Percentiles rank a stretch among this genome's conserved stretches.
These are phyloP conservation scores for Apotomis capreana DNA, from an alignment of 2,888 invertebrate species.

Conservation along the genomic window DNA sequence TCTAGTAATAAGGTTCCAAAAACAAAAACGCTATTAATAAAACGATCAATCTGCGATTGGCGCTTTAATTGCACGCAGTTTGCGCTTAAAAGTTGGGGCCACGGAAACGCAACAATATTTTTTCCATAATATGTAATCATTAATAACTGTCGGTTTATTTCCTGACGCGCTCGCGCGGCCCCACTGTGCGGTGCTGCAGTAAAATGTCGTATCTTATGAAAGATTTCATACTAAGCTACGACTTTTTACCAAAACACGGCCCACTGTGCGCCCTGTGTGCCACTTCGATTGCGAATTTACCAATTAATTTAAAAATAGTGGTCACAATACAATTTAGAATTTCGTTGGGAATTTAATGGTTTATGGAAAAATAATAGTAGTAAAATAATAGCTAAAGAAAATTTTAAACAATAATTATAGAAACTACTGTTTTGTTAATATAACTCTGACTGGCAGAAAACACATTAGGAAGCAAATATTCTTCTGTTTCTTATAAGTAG, in stretches of 20 bases:
- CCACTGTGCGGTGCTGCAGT: slow-evolving; percentile 58
- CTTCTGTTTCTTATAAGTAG: too few species aligned
- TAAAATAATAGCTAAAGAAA: too few species aligned
- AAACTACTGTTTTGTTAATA: too few species aligned
- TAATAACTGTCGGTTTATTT: slow-evolving; percentile 88
- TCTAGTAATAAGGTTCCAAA: background rate
- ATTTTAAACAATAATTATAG: too few species aligned
- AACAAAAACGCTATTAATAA: slow-evolving; percentile 61
- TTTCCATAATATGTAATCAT: slow-evolving; percentile 84
- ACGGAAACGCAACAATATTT: slow-evolving; percentile 85
- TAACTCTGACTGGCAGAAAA: too few species aligned
- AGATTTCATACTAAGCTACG: too few species aligned
- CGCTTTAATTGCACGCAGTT: slow-evolving; percentile 80
- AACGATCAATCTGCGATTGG: slow-evolving; percentile 79
- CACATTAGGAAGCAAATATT: too few species aligned
- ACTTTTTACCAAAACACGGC: too few species aligned
- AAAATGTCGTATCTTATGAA: too few species aligned
- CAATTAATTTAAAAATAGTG: too few species aligned
- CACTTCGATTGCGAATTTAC: slow-evolving; percentile 42
- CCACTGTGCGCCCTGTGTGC: slow-evolving; percentile 47
- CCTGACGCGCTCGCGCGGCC: slow-evolving; percentile 70
- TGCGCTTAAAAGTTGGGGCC: slow-evolving; percentile 80
- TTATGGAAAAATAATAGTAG: too few species aligned
- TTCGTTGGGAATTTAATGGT: background rate
- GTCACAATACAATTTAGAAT: slow-evolving; percentile 13